A percentile compares a stretch with the other conserved stretches of the same genome.
These are phyloP conservation scores for Gymnobelideus leadbeateri DNA, from an alignment of 2,113 vertebrate genomes.

Conservation along the genomic window DNA sequence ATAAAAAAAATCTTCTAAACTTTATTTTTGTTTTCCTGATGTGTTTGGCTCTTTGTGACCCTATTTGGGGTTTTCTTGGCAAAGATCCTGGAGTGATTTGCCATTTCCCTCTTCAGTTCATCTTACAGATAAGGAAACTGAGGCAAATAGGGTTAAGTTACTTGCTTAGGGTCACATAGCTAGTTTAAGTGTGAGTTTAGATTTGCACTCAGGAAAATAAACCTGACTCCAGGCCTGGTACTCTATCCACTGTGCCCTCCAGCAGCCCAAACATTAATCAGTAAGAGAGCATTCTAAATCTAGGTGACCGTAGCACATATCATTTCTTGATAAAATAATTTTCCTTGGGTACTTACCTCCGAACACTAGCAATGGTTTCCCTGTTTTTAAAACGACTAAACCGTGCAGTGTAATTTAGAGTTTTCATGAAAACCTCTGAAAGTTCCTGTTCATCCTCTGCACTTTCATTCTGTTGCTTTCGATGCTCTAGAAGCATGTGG, in stretches of 20 bases:
- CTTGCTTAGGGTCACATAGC: too few relatives aligned
- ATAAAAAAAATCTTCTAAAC: not conserved
- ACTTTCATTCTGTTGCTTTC: conserved; percentile 99
- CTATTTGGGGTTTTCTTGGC: not conserved
- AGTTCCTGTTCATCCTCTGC: conserved; percentile 98
- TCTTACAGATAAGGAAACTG: too few relatives aligned
- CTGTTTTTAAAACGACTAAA: conserved; percentile 99
- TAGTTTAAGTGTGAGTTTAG: too few relatives aligned
- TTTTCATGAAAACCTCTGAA: conserved; percentile 99
- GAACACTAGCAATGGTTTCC: conserved; percentile 97
- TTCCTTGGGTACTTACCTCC: conserved; percentile 86
- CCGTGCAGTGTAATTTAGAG: conserved; percentile 94
- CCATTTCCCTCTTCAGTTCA: too few relatives aligned
- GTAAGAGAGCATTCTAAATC: not conserved
- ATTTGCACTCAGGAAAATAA: too few relatives aligned
- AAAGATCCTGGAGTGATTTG: too few relatives aligned
- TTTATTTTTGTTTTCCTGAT: not conserved
- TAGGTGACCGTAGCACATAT: not conserved
- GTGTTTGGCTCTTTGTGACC: not conserved
- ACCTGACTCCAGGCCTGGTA: too few relatives aligned
- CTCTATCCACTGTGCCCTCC: too few relatives aligned
- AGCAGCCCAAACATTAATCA: not conserved
- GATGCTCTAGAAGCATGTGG: conserved; percentile 97
- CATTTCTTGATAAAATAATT: not conserved
- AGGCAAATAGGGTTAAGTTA: too few relatives aligned